Evolutionary conservation across 2,888 invertebrate genomes (phyloP).

Genomic region (Ectemnius continuus): DNA sequence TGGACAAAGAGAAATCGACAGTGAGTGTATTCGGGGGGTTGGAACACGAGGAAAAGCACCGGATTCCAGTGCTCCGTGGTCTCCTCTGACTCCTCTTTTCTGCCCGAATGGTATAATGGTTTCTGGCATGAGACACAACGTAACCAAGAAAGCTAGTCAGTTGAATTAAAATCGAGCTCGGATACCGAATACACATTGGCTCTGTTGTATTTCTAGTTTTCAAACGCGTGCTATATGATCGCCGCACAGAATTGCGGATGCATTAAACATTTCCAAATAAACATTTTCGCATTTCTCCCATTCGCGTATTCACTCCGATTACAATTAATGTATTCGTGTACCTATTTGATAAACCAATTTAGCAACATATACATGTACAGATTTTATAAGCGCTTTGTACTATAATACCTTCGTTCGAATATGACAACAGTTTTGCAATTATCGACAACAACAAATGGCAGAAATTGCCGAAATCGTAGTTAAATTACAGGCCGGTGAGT

Average conservation of each 20-base stretch:
- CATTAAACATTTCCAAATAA: background rate
- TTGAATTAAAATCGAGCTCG: conserved; percentile 42
- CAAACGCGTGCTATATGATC: conserved; percentile 7
- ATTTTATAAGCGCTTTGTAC: too few relatives aligned
- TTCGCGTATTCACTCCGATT: too few relatives aligned
- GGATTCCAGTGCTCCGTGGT: conserved; percentile 26
- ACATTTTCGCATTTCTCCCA: background rate
- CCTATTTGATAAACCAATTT: too few relatives aligned
- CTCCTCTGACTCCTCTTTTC: conserved; percentile 41
- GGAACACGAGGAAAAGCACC: conserved; percentile 32
- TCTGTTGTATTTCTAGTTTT: conserved; percentile 10
- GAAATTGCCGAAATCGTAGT: too few relatives aligned
- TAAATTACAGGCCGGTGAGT: too few relatives aligned
- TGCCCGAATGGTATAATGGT: conserved; percentile 55
- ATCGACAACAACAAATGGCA: too few relatives aligned
- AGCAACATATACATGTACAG: too few relatives aligned
- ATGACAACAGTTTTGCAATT: too few relatives aligned
- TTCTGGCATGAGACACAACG: conserved; percentile 56
- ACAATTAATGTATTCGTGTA: too few relatives aligned
- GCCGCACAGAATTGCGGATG: background rate
- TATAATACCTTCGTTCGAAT: too few relatives aligned
- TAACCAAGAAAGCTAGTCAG: conserved; percentile 54
- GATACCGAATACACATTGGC: conserved; percentile 25
- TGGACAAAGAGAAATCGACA: conserved; percentile 25
- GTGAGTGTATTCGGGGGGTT: conserved; percentile 18